phyloP scores from a whole-genome alignment of 2,888 invertebrate species.

The Ormyrus labotus region DNA sequence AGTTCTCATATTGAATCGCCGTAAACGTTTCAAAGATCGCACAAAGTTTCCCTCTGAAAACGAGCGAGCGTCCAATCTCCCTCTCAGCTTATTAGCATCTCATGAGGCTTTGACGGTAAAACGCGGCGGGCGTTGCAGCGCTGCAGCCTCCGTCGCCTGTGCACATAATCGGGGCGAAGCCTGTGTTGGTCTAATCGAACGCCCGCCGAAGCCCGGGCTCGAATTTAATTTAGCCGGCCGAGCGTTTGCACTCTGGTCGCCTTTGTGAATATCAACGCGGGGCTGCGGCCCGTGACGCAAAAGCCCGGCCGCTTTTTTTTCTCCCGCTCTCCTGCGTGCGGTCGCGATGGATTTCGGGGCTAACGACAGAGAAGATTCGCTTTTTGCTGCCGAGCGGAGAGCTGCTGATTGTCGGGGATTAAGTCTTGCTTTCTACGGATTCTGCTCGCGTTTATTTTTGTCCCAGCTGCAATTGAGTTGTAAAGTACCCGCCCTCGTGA shows the following conservation, averaged over 20 bases:
- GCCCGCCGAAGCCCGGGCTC: conserved; percentile 51
- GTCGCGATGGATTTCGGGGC: background rate
- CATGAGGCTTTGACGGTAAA: conserved; percentile 45
- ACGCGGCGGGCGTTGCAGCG: conserved; percentile 43
- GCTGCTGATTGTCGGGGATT: too few species aligned
- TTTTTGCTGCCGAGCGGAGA: too few species aligned
- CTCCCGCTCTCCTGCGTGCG: background rate
- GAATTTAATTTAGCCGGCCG: conserved; percentile 62
- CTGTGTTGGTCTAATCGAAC: conserved; percentile 60
- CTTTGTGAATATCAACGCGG: conserved; percentile 70
- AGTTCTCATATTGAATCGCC: too few species aligned
- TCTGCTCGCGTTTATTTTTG: too few species aligned
- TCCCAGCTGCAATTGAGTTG: too few species aligned
- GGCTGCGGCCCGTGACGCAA: background rate
- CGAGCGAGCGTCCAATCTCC: background rate
- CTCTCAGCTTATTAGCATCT: conserved; percentile 41
- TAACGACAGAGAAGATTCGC: too few species aligned
- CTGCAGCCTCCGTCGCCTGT: background rate
- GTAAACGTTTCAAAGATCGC: too few species aligned
- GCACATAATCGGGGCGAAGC: conserved; percentile 2
- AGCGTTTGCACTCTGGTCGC: conserved; percentile 29
- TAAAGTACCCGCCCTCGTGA: too few species aligned
- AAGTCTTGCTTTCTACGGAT: too few species aligned
- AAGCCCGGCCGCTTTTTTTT: background rate
- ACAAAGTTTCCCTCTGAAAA: too few species aligned